Conservation (phyloP, 1,140 invertebrate genomes). For the Macrostomum lignano region DNA sequence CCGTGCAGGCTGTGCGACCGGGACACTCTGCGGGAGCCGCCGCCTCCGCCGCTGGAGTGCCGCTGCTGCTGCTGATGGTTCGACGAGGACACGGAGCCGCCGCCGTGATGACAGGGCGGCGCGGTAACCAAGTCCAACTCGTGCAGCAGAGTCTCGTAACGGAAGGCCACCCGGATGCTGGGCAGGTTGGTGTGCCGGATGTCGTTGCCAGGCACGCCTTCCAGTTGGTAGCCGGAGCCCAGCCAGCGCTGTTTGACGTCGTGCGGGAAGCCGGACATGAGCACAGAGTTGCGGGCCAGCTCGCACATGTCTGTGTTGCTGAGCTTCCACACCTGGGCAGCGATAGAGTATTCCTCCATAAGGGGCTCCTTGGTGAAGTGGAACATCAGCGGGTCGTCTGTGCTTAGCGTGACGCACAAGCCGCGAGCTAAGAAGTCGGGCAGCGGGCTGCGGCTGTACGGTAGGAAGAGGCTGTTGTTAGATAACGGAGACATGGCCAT, state of each 20-base stretch:
- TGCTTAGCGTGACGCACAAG: constrained; percentile 67
- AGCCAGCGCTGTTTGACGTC: constrained; percentile 93
- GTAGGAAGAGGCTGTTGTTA: constrained; percentile 92
- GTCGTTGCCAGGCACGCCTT: constrained; percentile 84
- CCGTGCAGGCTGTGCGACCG: too few species aligned
- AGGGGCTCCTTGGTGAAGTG: constrained; percentile 95
- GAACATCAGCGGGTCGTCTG: constrained; percentile 54
- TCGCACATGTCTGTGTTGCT: constrained; percentile 97
- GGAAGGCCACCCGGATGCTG: constrained; percentile 70
- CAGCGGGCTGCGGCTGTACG: constrained; percentile 89
- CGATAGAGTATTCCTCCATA: constrained; percentile 98
- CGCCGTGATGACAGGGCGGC: too few species aligned
- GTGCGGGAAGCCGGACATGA: constrained; percentile 89
- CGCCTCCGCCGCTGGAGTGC: too few species aligned
- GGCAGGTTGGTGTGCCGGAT: constrained; percentile 92
- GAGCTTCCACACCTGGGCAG: constrained; percentile 90
- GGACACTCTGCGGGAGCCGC: too few species aligned
- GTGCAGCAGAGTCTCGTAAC: constrained; percentile 48
- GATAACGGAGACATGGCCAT: constrained; percentile 96
- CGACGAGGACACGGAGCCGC: too few species aligned
- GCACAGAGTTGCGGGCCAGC: constrained; percentile 69
- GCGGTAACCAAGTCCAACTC: constrained; percentile 46
- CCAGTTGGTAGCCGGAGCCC: constrained; percentile 69
- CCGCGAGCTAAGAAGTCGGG: constrained; percentile 84
- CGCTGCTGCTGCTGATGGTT: too few species aligned